Evolutionary conservation across 2,797 vertebrate species (phyloP).

Genomic region (Heteromormyrus szaboi): DNA sequence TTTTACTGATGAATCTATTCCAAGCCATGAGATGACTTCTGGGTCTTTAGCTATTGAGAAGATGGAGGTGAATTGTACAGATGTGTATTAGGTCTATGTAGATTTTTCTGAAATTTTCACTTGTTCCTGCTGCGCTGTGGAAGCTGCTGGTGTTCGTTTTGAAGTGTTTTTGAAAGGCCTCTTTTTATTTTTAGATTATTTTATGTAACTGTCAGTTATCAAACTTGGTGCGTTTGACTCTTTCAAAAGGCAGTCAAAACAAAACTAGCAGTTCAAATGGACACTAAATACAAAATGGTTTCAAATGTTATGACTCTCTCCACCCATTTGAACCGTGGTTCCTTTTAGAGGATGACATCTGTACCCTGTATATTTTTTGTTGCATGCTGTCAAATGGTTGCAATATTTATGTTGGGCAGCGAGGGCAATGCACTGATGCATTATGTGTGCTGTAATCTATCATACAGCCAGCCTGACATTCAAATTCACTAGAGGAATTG

Average conservation of each 20-base stretch:
- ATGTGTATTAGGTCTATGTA: neutral
- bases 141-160: neutral
- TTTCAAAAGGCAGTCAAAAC: neutral
- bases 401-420: neutral
- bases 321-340: neutral
- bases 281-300: neutral
- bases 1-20: neutral
- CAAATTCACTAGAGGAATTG: neutral
- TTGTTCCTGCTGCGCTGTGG: neutral
- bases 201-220: neutral
- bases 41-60: neutral
- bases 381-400: neutral
- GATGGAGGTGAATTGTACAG: neutral
- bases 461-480: neutral
- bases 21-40: neutral
- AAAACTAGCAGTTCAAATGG: neutral
- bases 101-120: neutral
- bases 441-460: neutral
- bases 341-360: neutral
- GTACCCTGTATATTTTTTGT: neutral
- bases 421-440: neutral
- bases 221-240: neutral
- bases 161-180: neutral
- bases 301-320: neutral
- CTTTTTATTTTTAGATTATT: constrained; percentile 3